phyloP scores from a whole-genome alignment of 2,797 vertebrate species.

The Florisuga fusca region DNA sequence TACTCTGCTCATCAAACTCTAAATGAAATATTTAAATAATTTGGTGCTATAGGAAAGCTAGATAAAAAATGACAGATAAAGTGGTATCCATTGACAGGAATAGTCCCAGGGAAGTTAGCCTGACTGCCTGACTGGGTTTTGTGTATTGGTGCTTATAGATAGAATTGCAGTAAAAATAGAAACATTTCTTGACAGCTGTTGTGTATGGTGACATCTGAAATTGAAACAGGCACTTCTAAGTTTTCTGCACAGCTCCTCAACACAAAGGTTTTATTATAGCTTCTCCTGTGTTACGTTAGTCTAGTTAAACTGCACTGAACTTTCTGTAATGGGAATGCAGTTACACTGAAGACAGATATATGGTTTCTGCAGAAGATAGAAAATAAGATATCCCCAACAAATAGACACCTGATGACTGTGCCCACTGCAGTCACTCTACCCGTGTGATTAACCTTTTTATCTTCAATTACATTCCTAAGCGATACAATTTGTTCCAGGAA shows the following conservation, averaged over 20 bases:
- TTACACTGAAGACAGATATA: neutral
- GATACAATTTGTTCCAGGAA: conserved; percentile 46
- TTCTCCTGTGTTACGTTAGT: neutral
- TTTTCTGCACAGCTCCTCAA: conserved; percentile 20
- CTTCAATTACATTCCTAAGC: conserved; percentile 35
- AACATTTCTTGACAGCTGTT: neutral
- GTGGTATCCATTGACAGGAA: neutral
- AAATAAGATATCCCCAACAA: conserved; percentile 13
- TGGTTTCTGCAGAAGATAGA: neutral
- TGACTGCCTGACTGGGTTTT: conserved; percentile 7
- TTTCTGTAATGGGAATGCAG: neutral
- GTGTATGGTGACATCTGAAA: conserved; percentile 4
- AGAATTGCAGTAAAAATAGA: conserved; percentile 28
- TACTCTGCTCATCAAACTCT: neutral
- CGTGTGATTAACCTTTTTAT: conserved; percentile 35
- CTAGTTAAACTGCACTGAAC: conserved; percentile 17
- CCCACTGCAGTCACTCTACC: neutral
- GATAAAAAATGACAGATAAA: neutral
- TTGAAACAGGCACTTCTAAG: conserved; percentile 8
- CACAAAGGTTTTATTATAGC: conserved; percentile 26
- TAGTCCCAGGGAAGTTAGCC: neutral
- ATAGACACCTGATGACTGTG: conserved; percentile 14
- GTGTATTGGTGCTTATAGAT: neutral
- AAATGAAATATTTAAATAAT: neutral
- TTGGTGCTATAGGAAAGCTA: neutral